Conservation (phyloP, 2,888 invertebrate genomes). For the Sphecodes monilicornis region DNA sequence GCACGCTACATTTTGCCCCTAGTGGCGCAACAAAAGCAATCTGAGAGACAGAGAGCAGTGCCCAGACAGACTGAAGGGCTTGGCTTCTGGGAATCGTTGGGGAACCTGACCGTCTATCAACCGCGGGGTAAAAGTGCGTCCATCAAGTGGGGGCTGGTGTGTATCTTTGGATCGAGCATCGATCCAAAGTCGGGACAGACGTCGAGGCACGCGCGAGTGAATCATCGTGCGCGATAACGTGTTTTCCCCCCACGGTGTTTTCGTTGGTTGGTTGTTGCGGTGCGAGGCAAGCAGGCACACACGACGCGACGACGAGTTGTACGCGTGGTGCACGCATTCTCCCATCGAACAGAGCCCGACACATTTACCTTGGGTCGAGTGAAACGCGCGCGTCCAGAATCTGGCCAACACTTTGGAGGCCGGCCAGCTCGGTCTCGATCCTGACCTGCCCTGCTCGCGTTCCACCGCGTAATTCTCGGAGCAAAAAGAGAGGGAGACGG, state of each 20-base stretch:
- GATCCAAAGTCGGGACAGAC: conserved; percentile 1
- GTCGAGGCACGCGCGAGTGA: conserved; percentile 4
- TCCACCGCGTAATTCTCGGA: conserved; percentile 48
- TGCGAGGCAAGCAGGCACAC: background rate
- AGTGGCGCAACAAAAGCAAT: too few species aligned
- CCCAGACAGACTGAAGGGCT: background rate
- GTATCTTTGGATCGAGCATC: background rate
- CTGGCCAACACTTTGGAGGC: conserved; percentile 67
- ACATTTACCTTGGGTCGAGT: conserved; percentile 61
- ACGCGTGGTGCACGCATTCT: background rate
- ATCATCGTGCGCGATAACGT: conserved; percentile 22
- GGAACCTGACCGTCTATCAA: background rate
- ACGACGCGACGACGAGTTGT: background rate
- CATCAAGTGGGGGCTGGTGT: background rate
- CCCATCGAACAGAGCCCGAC: conserved; percentile 26
- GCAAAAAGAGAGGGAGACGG: conserved; percentile 24
- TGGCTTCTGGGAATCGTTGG: background rate
- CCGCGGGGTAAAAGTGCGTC: background rate
- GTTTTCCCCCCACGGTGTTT: background rate
- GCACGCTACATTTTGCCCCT: too few species aligned
- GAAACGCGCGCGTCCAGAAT: conserved; percentile 60
- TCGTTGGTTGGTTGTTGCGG: background rate
- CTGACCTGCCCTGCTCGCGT: conserved; percentile 64
- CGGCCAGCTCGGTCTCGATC: conserved; percentile 66
- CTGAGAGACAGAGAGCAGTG: accelerated